Conservation (phyloP, 2,888 invertebrate genomes). For the Saturnia pavonia region DNA sequence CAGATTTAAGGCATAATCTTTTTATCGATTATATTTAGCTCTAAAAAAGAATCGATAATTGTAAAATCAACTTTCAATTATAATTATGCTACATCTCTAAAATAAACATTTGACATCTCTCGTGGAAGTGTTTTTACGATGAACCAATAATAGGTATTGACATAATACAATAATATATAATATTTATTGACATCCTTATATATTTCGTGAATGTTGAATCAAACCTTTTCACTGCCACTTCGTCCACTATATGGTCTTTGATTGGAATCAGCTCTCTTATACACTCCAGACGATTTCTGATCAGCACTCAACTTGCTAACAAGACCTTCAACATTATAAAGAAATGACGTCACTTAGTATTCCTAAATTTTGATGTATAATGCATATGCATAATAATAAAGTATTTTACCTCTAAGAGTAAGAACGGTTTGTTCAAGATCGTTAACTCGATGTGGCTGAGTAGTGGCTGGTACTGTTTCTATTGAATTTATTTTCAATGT, state of each 20-base stretch:
- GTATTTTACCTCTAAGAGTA: slow-evolving; percentile 64
- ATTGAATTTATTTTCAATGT: slow-evolving; percentile 58
- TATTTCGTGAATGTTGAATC: neutral
- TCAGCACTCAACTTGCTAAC: slow-evolving; percentile 71
- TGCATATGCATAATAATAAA: neutral
- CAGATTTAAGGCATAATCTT: no score
- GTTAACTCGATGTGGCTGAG: slow-evolving; percentile 61
- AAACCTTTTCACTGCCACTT: slow-evolving; percentile 63
- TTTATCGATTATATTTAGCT: no score
- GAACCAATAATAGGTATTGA: no score
- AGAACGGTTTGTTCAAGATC: slow-evolving; percentile 79
- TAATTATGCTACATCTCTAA: no score
- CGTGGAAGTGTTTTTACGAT: no score
- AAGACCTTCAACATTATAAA: slow-evolving; percentile 51
- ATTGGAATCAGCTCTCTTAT: slow-evolving; percentile 55
- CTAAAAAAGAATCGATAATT: no score
- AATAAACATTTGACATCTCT: no score
- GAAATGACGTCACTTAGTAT: neutral
- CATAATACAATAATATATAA: no score
- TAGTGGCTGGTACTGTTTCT: slow-evolving; percentile 51
- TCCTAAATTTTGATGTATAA: neutral
- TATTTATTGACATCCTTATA: no score
- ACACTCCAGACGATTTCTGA: slow-evolving; percentile 51
- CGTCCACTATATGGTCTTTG: slow-evolving; percentile 58
- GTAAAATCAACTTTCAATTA: no score